Percentiles rank a stretch among this genome's conserved stretches.
Evolutionary conservation across 2,113 vertebrate species (phyloP).

Genomic region (Corvus hawaiiensis): DNA sequence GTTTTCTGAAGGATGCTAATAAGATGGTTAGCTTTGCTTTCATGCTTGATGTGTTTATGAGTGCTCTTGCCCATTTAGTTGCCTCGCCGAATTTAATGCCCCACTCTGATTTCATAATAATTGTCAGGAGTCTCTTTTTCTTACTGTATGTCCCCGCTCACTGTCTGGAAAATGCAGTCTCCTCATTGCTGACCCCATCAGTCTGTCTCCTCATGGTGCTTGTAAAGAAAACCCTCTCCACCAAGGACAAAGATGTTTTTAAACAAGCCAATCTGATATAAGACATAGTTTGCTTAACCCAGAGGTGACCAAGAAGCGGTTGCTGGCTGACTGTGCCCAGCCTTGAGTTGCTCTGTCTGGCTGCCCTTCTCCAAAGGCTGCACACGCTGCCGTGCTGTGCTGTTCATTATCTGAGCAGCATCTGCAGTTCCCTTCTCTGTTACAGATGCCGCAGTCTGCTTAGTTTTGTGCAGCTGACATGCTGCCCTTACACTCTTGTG

Average conservation of each 20-base stretch:
- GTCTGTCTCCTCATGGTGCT: conserved; percentile 31
- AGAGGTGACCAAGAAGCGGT: background rate
- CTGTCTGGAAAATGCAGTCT: conserved; percentile 37
- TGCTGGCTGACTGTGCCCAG: conserved; percentile 3
- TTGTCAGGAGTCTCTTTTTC: conserved; percentile 18
- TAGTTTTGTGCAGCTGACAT: conserved; percentile 22
- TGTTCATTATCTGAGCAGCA: conserved; percentile 41
- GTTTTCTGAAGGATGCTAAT: conserved; percentile 52
- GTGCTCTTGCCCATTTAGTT: conserved; percentile 32
- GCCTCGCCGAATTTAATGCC: conserved; percentile 18
- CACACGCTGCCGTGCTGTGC: background rate
- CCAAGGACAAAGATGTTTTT: conserved; percentile 53
- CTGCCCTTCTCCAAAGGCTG: conserved; percentile 36
- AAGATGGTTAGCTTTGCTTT: conserved; percentile 53
- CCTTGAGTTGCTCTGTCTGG: background rate
- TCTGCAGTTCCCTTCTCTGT: conserved; percentile 41
- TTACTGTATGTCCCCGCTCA: background rate
- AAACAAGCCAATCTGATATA: conserved; percentile 23
- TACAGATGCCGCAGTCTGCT: conserved; percentile 53
- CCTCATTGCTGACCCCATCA: conserved; percentile 50
- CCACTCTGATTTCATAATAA: conserved; percentile 45
- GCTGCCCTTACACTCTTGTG: background rate
- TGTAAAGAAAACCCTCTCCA: conserved; percentile 22
- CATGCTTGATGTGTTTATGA: conserved; percentile 46
- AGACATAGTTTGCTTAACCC: conserved; percentile 45